phyloP scores from a whole-genome alignment of 2,797 vertebrate genomes.

The Anguilla megastoma region DNA sequence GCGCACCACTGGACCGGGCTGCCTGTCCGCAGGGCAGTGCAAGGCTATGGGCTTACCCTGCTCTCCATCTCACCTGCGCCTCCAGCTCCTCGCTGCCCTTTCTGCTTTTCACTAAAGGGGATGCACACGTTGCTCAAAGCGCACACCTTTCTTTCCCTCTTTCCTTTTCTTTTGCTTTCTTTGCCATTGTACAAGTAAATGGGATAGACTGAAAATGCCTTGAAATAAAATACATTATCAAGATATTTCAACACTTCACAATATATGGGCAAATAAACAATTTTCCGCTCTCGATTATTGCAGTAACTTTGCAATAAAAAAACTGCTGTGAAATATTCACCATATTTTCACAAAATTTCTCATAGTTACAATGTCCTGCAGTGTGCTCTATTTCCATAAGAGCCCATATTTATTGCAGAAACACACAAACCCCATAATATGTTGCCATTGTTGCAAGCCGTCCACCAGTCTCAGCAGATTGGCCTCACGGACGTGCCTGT shows the following conservation, averaged over 20 bases:
- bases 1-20: background rate
- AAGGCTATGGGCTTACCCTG: background rate
- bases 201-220: too few species aligned
- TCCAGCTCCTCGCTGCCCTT: background rate
- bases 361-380: background rate
- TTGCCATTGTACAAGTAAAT: background rate
- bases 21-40: conserved; percentile 38
- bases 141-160: background rate
- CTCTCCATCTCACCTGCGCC: conserved; percentile 10
- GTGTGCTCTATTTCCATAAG: background rate
- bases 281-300: too few species aligned
- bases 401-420: background rate
- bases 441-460: background rate
- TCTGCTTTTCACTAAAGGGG: background rate
- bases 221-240: too few species aligned
- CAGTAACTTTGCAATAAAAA: too few species aligned
- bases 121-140: background rate
- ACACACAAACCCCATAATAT: background rate
- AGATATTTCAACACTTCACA: background rate
- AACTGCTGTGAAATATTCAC: too few species aligned
- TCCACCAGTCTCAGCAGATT: background rate
- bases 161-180: background rate
- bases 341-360: background rate
- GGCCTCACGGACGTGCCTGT: background rate
- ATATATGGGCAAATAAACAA: background rate